Conservation (phyloP, 2,113 vertebrate species). For the Phocoena sinus region DNA sequence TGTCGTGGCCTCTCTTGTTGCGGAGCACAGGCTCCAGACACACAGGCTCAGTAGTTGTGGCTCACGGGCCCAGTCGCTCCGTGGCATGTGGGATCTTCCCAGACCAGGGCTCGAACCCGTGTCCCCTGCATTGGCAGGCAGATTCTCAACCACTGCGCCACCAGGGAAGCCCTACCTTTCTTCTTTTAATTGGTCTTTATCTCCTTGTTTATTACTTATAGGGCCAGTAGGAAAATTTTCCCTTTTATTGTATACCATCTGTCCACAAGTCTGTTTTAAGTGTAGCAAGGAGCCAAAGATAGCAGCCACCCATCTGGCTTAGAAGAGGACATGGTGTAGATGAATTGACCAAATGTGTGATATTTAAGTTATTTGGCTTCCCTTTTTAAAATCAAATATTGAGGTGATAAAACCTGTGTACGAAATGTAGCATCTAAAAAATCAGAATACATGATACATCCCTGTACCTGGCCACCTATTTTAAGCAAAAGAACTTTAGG, state of each 20-base stretch:
- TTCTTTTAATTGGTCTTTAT: background rate
- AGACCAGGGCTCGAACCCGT: too few species aligned
- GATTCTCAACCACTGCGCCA: too few species aligned
- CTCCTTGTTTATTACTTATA: background rate
- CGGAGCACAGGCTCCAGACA: too few species aligned
- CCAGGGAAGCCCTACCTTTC: too few species aligned
- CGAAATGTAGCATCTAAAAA: background rate
- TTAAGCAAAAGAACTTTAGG: background rate
- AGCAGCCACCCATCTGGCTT: background rate
- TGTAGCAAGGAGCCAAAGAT: background rate
- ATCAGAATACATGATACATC: background rate
- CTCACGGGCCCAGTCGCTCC: too few species aligned
- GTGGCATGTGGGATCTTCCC: too few species aligned
- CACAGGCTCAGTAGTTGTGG: too few species aligned
- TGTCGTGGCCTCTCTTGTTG: too few species aligned
- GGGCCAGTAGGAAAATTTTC: background rate
- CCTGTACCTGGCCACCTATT: background rate
- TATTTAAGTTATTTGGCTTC: background rate
- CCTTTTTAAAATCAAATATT: background rate
- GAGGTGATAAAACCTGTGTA: background rate
- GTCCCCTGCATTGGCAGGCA: too few species aligned
- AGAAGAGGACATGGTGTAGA: background rate
- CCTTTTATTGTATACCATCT: background rate
- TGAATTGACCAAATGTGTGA: background rate
- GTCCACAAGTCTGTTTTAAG: background rate